Conservation (phyloP, 1,140 invertebrate species). For the Elysia chlorotica region DNA sequence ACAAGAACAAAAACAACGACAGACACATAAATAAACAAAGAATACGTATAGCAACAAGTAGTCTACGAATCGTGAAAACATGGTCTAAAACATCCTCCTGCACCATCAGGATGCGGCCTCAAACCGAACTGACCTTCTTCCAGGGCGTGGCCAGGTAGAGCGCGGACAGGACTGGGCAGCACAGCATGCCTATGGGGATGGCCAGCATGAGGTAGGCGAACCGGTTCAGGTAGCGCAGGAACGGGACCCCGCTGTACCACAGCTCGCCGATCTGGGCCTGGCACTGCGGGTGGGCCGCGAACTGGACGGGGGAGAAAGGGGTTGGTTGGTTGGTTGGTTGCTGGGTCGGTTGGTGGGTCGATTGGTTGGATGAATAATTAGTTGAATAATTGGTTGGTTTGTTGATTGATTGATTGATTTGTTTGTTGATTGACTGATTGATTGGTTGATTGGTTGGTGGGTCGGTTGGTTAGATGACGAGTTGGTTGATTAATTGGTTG, state of each 20-base stretch:
- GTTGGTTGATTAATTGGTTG: not conserved
- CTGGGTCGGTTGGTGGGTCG: not conserved
- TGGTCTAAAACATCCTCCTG: too few species aligned
- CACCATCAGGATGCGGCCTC: too few species aligned
- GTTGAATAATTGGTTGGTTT: not conserved
- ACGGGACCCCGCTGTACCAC: constrained; percentile 95
- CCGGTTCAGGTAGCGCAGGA: constrained; percentile 93
- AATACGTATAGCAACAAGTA: too few species aligned
- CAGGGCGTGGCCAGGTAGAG: constrained; percentile 91
- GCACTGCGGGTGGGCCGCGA: constrained; percentile 95
- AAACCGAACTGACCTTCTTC: constrained; percentile 72
- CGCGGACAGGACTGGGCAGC: constrained; percentile 90
- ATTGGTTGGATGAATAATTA: not conserved
- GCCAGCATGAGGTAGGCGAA: constrained; percentile 83
- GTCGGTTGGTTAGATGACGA: not conserved
- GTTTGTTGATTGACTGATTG: too few species aligned
- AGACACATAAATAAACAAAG: too few species aligned
- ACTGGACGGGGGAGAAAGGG: constrained; percentile 67
- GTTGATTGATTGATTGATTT: too few species aligned
- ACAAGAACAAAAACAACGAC: too few species aligned
- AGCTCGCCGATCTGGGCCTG: constrained; percentile 94
- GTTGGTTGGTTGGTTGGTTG: not conserved
- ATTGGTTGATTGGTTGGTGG: not conserved
- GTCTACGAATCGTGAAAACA: too few species aligned
- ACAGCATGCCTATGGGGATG: constrained; percentile 88